phyloP scores from a whole-genome alignment of 2,888 invertebrate genomes.

The Zygogramma bicolorata region DNA sequence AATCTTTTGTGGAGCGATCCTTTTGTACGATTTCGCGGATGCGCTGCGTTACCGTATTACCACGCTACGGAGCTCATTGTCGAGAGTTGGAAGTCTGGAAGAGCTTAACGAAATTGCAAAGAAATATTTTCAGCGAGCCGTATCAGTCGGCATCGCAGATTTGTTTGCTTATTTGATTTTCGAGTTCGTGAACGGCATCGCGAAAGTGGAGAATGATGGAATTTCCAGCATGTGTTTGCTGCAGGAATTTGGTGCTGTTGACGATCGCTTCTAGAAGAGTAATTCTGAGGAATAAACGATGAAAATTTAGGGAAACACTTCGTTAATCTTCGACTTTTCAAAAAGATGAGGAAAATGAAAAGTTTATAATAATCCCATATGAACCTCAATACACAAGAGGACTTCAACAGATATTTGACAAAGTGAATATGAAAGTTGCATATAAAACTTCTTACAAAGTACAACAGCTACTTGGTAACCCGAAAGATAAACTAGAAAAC shows the following conservation, averaged over 20 bases:
- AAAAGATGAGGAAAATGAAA: no score
- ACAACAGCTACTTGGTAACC: no score
- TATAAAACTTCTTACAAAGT: no score
- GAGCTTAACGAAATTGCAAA: constrained; percentile 54
- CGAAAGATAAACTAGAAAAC: no score
- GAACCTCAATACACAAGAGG: no score
- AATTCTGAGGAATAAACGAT: no score
- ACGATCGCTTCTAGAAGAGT: neutral
- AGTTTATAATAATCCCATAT: no score
- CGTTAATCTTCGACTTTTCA: no score
- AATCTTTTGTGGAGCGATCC: constrained; percentile 66
- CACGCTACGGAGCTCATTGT: constrained; percentile 47
- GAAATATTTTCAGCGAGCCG: constrained; percentile 50
- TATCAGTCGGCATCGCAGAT: constrained; percentile 39
- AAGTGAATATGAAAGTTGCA: no score
- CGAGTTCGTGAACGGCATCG: constrained; percentile 24
- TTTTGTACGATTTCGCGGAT: constrained; percentile 59
- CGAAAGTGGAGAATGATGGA: constrained; percentile 11
- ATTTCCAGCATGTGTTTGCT: neutral
- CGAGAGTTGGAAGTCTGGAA: constrained; percentile 52
- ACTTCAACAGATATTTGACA: no score
- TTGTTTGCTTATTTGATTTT: constrained; percentile 47
- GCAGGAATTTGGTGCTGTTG: neutral
- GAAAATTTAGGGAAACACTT: no score
- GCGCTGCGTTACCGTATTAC: constrained; percentile 44